These are phyloP conservation scores for Benthochromis sp. DNA, from an alignment of 2,113 vertebrate genomes.

Conservation along the genomic window DNA sequence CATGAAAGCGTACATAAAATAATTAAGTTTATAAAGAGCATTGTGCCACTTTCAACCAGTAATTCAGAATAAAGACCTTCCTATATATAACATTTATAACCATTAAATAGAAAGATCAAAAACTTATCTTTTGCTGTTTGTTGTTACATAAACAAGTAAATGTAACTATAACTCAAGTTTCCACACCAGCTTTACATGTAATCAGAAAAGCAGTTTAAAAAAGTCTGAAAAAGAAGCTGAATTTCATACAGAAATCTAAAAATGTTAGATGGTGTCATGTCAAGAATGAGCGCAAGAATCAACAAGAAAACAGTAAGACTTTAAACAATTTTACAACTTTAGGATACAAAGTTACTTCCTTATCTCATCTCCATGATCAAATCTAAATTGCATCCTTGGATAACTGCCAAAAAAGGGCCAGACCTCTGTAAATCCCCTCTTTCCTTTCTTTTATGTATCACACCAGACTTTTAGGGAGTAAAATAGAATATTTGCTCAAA, in stretches of 20 bases:
- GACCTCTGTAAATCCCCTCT: fast-evolving
- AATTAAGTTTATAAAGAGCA: background rate
- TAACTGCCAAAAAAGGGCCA: background rate
- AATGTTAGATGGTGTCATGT: background rate
- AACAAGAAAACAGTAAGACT: background rate
- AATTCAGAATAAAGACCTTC: background rate
- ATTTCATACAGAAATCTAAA: background rate
- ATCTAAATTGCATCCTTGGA: fast-evolving
- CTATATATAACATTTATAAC: background rate
- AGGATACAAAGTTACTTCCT: fast-evolving
- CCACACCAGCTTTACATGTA: fast-evolving
- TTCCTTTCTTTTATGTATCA: fast-evolving
- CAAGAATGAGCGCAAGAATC: fast-evolving
- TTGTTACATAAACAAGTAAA: background rate
- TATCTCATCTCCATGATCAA: fast-evolving
- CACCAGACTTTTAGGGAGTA: fast-evolving
- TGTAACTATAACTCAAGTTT: background rate
- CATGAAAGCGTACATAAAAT: fast-evolving
- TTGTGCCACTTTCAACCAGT: background rate
- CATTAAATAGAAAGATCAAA: background rate
- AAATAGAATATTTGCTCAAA: background rate
- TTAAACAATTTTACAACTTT: background rate
- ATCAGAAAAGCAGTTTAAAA: fast-evolving
- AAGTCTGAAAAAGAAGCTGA: background rate
- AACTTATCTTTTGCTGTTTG: fast-evolving